Base-by-base conservation (phyloP, 2,113 vertebrate genomes). In the Micronycteris hirsuta region DNA sequence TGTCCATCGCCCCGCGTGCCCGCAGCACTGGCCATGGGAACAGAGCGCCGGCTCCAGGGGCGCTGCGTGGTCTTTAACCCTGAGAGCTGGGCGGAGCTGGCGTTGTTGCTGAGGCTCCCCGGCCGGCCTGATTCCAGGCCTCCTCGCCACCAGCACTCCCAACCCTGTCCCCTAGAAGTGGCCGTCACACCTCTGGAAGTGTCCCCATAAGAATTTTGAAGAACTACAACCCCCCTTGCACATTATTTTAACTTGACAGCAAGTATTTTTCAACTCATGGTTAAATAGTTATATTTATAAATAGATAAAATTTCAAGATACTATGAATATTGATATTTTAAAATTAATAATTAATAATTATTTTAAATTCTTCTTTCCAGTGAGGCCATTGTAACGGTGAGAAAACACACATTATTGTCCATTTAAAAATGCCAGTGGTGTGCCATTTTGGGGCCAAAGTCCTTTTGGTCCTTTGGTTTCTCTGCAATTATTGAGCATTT, bases 201-300 rank as follows among this genome's bases (percentile, higher is more conserved):
- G 12, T 22, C 17, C n/a, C 54, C 54, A 31, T 77, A 61, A 77
- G 38, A 85, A 74, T 76, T 71, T 38, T 88, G 43, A 33, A 96
- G 90, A 93, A n/a, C 33, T 19, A 49, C 1, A 6, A 26, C 36
- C 26, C 16, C 89, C 33, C 33, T 86, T 83, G 61, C 28, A 52
- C 61, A 77, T n/a, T 78, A 77, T 76, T 87, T n/a, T 38, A 94
- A 87, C 17, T 65, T 73, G 70, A 58, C n/a, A 68, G 33, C 26
- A 78, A 67, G 31, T 76, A 92, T 76, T 96, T 94, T 86, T 81
- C 3, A 86, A 7, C 3, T 81, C 73, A 52, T 74, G 41, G 31
- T 52, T 94, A 74, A 92, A 76, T 41, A 82, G 78, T 92, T 86
- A 71, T 63, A 61, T 70, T 52, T 88, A 49, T 63, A 80, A 82